A percentile compares a stretch with the other conserved stretches of the same genome.
Evolutionary conservation across 2,888 invertebrate species (phyloP).

Genomic region (Mythimna ferrago): DNA sequence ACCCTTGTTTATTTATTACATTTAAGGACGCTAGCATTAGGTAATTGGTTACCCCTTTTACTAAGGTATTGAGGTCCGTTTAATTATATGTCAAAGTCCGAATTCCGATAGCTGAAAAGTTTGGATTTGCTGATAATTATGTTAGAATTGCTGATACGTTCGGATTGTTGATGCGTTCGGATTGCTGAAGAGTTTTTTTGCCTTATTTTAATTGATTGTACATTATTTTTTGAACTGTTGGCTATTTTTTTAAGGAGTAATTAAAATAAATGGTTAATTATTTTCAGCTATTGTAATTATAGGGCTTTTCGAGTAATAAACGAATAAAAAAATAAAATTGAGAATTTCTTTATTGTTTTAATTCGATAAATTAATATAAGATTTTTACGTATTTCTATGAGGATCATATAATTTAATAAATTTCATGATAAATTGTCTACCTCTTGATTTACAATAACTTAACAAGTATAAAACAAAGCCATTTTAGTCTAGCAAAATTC

Average conservation of each 20-base stretch:
- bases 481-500: neutral
- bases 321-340: neutral
- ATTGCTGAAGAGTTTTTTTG: no score
- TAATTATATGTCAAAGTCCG: neutral
- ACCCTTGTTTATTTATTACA: conserved; percentile 6
- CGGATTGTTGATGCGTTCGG: no score
- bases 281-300: no score
- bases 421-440: neutral
- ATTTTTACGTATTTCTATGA: neutral
- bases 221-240: no score
- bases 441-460: neutral
- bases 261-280: neutral
- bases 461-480: conserved; percentile 22
- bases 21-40: neutral
- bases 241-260: no score
- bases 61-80: neutral
- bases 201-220: no score
- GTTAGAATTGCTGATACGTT: no score
- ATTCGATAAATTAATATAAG: neutral
- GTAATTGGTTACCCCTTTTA: neutral
- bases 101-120: neutral
- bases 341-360: no score
- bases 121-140: neutral
- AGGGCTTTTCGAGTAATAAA: no score
- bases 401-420: neutral